phyloP scores from a whole-genome alignment of 2,113 vertebrate species.

The Pelmatolapia mariae region DNA sequence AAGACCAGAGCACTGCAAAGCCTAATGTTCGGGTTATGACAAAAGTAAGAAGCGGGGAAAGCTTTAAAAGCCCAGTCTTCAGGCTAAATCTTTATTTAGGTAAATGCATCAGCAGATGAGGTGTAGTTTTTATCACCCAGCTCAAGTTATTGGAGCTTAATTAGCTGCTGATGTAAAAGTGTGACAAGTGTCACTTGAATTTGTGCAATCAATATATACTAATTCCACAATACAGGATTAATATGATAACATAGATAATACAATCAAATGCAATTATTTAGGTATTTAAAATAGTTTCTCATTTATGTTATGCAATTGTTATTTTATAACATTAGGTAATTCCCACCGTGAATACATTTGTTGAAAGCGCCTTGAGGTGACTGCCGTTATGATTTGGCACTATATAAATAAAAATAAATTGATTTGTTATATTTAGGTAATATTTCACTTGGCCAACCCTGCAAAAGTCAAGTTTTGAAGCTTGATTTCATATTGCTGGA shows the following conservation, averaged over 20 bases:
- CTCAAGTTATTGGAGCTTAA: background rate
- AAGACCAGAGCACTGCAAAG: background rate
- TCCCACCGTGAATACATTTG: background rate
- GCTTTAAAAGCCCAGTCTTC: background rate
- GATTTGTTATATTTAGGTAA: background rate
- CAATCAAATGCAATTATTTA: background rate
- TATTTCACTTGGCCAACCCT: background rate
- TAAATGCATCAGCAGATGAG: background rate
- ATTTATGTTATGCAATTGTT: background rate
- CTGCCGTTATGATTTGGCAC: background rate
- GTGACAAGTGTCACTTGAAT: background rate
- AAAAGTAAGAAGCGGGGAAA: background rate
- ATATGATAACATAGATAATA: background rate
- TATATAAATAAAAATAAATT: background rate
- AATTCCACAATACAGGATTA: background rate
- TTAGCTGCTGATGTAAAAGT: background rate
- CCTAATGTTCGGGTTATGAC: background rate
- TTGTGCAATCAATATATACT: background rate
- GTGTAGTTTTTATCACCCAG: background rate
- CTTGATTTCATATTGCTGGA: background rate
- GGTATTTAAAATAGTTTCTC: background rate
- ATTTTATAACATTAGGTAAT: background rate
- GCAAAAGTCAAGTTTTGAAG: background rate
- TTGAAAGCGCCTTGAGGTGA: background rate
- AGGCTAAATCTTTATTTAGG: background rate